Percentiles rank a stretch among this genome's conserved stretches.
Evolutionary conservation across 2,797 vertebrate species (phyloP).

Genomic region (Coregonus sp.): DNA sequence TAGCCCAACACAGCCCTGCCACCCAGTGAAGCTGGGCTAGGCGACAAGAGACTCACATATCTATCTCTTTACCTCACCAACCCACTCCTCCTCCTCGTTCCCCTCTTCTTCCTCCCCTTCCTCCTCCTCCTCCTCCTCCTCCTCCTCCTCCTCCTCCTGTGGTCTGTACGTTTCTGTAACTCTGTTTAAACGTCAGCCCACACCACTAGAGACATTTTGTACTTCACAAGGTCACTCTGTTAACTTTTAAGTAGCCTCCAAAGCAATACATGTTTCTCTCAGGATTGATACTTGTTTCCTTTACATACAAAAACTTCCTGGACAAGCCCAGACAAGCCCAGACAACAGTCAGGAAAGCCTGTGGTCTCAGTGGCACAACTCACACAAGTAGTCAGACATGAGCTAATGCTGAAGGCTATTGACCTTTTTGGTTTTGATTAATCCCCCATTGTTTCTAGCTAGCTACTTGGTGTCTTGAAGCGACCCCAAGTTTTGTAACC

Average conservation of each 20-base stretch:
- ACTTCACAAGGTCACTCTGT: conserved; percentile 17
- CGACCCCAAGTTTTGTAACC: background rate
- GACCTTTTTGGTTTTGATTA: background rate
- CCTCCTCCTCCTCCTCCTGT: conserved; percentile 10
- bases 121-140: background rate
- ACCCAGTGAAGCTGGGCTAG: conserved; percentile 39
- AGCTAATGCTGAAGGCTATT: background rate
- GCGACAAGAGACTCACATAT: conserved; percentile 36
- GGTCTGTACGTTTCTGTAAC: background rate
- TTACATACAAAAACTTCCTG: background rate
- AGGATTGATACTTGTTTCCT: background rate
- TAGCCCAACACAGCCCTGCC: conserved; percentile 22
- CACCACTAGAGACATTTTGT: background rate
- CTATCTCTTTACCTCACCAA: background rate
- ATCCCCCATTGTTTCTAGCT: no score
- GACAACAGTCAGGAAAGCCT: background rate
- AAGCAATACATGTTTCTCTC: background rate
- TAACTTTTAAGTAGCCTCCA: background rate
- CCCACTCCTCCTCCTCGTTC: background rate
- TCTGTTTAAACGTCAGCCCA: background rate
- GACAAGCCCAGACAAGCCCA: background rate
- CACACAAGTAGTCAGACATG: background rate
- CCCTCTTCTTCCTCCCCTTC: background rate
- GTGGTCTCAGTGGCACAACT: background rate
- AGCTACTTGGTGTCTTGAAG: no score